A percentile compares a stretch with the other conserved stretches of the same genome.
Conservation (phyloP, 2,888 invertebrate genomes). For the Parnassius glacialis region DNA sequence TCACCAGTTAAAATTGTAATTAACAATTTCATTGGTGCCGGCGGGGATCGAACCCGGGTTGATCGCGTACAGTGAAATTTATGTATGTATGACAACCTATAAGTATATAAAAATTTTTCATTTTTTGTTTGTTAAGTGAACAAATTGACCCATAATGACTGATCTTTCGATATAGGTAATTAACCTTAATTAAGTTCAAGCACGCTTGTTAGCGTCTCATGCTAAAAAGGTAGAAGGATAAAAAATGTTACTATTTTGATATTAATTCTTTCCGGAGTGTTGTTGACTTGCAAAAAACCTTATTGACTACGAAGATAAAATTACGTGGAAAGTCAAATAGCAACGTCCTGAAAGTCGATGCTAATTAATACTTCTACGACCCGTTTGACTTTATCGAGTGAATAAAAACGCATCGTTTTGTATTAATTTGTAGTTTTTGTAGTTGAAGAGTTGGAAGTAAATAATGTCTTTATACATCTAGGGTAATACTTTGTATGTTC, state of each 20-base stretch:
- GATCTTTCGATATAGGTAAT: conserved; percentile 63
- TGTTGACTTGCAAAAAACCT: conserved; percentile 22
- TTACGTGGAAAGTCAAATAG: conserved; percentile 25
- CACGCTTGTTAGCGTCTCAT: conserved; percentile 54
- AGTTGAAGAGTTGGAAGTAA: not conserved
- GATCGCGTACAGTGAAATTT: no score
- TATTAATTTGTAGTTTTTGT: not conserved
- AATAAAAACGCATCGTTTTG: conserved; percentile 5
- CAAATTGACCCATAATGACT: conserved; percentile 47
- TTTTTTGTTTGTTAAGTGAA: not conserved
- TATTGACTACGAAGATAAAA: conserved; percentile 21
- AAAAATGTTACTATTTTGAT: conserved; percentile 36
- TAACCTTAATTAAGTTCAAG: conserved; percentile 67
- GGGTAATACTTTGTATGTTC: not conserved
- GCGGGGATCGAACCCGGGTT: no score
- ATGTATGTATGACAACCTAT: not conserved
- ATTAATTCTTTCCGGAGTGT: conserved; percentile 38
- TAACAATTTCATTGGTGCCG: no score
- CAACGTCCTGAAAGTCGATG: conserved; percentile 29
- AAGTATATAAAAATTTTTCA: not conserved
- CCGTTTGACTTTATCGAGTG: conserved; percentile 23
- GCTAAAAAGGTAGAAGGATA: conserved; percentile 47
- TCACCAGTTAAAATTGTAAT: no score
- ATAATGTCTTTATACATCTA: not conserved
- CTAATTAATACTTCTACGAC: conserved; percentile 32